Evolutionary conservation across 2,113 vertebrate genomes (phyloP).

Genomic region (Amphiprion ocellaris): DNA sequence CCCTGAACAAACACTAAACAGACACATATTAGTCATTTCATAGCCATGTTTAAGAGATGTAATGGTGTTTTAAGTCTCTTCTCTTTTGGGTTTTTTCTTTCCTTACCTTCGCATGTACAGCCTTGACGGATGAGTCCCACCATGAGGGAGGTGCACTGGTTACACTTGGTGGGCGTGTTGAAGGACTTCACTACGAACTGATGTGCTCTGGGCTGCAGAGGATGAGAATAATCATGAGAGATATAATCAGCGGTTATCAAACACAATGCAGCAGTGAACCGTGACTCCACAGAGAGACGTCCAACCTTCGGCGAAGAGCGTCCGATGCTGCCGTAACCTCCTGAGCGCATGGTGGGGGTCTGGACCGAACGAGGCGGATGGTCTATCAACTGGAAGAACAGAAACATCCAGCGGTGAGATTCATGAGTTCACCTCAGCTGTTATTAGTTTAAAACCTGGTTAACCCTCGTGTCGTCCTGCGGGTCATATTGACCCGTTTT

Average conservation of each 20-base stretch:
- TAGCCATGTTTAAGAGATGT: no score
- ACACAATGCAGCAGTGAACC: not conserved
- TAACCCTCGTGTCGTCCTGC: no score
- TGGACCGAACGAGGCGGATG: constrained; percentile 87
- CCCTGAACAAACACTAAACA: no score
- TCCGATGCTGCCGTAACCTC: constrained; percentile 89
- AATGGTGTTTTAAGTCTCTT: not conserved
- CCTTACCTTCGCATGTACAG: constrained; percentile 97
- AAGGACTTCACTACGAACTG: constrained; percentile 98
- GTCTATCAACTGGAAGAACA: constrained; percentile 87
- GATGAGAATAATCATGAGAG: not conserved
- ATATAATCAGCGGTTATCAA: not conserved
- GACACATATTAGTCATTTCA: no score
- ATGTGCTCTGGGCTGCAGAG: constrained; percentile 94
- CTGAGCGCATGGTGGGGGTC: constrained; percentile 92
- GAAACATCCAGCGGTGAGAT: constrained; percentile 10
- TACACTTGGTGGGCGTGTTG: constrained; percentile 94
- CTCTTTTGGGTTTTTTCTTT: not conserved
- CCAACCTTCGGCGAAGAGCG: constrained; percentile 90
- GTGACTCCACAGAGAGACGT: not conserved
- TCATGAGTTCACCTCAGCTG: not conserved
- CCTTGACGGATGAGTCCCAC: constrained; percentile 98
- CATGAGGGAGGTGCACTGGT: constrained; percentile 98
- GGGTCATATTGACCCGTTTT: no score
- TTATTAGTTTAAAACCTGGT: not conserved